phyloP scores from a whole-genome alignment of 2,888 invertebrate species.

The Tachina grossa region DNA sequence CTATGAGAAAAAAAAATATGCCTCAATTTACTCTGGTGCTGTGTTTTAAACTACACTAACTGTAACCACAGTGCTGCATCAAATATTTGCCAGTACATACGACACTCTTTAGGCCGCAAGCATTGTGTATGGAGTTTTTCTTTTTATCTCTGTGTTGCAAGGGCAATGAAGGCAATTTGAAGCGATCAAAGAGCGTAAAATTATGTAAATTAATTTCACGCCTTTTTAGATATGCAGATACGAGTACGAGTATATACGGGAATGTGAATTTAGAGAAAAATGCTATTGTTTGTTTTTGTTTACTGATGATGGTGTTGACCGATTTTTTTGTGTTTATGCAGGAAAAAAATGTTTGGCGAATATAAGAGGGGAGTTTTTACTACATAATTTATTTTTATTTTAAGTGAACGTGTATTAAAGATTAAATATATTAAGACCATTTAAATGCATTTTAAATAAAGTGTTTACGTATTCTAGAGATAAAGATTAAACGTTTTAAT shows the following conservation, averaged over 20 bases:
- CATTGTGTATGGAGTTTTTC: conserved; percentile 31
- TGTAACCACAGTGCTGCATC: conserved; percentile 29
- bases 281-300: conserved; percentile 51
- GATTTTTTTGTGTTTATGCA: conserved; percentile 45
- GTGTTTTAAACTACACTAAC: conserved; percentile 7
- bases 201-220: conserved; percentile 84
- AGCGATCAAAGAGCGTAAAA: conserved; percentile 83
- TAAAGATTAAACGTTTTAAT: conserved; percentile 61
- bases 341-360: background rate
- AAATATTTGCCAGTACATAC: conserved; percentile 7
- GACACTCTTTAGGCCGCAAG: conserved; percentile 72
- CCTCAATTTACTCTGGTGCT: background rate
- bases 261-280: conserved; percentile 23
- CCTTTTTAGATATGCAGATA: conserved; percentile 82
- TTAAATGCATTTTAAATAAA: conserved; percentile 61
- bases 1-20: conserved; percentile 4
- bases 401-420: conserved; percentile 43
- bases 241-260: no score
- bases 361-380: conserved; percentile 25
- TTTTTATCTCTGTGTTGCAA: conserved; percentile 50
- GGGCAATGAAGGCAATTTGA: conserved; percentile 76
- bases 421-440: conserved; percentile 57
- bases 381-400: conserved; percentile 7
- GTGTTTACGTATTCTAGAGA: conserved; percentile 62
- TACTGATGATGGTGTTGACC: conserved; percentile 58